Evolutionary conservation across 2,888 invertebrate genomes (phyloP), one percentile per base, ranked within the genome.

Genomic region (Balanococcus diminutus): DNA sequence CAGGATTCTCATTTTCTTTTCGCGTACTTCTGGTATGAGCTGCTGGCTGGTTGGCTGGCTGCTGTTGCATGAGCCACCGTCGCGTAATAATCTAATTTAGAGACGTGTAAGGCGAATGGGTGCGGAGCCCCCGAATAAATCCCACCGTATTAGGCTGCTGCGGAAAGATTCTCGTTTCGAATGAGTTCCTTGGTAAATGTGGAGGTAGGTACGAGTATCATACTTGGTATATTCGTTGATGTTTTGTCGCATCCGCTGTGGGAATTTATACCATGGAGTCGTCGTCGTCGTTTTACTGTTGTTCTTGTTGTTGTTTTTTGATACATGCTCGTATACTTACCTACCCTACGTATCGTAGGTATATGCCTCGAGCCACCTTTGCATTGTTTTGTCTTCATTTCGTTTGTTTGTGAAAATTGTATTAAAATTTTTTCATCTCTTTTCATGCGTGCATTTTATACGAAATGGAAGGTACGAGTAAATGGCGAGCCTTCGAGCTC

Each of bases 71-170:
- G n/a, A 19, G 22, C 19, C 4, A 22, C 32, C 51, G 51, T 5
- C 4, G 51, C 51, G 36, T n/a, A 75, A 32, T 75, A 75, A 75
- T 75, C 75, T 32, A 75, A 75, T 75, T 75, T 32, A 75, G 75
- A 75, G 75, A 32, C 75, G 28, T 25, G 28, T 25, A 28, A 25
- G 61, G 8, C 61, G 61, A 25, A 25, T 25, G 28, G 14, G 14
- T 14, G 28, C n/a, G n/a, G n/a, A n/a, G n/a, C n/a, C 28, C 32
- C 19, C 75, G 75, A 75, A 75, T 75, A 32, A 67, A 67, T 67
- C 32, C 32, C 14, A 32, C 32, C n/a, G n/a, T 32, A 75, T 75
- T 75, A 75, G 75, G 32, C 36, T n/a, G 32, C 36, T n/a, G 31
- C 72, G 31, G 28, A 31, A 72, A 72, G 72, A 72, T 72, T 72